phyloP scores from a whole-genome alignment of 2,113 vertebrate species.

The Protomyctophum bolini region DNA sequence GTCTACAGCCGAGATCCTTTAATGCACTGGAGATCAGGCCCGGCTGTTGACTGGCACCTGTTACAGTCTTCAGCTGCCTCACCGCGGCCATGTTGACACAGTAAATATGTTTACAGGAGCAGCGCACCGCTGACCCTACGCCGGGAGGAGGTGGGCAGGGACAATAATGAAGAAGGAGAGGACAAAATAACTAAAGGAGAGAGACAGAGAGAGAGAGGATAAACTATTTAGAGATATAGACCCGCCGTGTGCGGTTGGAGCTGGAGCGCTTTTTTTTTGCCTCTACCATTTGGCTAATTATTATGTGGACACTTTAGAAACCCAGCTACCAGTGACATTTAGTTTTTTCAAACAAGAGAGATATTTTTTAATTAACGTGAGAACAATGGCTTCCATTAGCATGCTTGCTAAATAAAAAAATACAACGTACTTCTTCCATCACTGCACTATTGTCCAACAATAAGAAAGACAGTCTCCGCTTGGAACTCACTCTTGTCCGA shows the following conservation, averaged over 20 bases:
- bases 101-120: slow-evolving; percentile 71
- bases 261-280: too few relatives aligned
- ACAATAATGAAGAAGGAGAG: slow-evolving; percentile 32
- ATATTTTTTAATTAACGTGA: too few relatives aligned
- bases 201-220: background rate
- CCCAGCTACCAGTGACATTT: too few relatives aligned
- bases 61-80: slow-evolving; percentile 73
- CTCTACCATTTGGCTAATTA: too few relatives aligned
- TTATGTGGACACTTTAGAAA: too few relatives aligned
- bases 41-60: slow-evolving; percentile 77
- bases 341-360: too few relatives aligned
- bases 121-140: slow-evolving; percentile 52
- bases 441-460: too few relatives aligned
- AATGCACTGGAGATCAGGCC: slow-evolving; percentile 76
- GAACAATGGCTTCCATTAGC: too few relatives aligned
- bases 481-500: slow-evolving; percentile 35
- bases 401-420: too few relatives aligned
- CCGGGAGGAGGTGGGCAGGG: slow-evolving; percentile 32
- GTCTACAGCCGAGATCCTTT: slow-evolving; percentile 76
- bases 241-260: too few relatives aligned
- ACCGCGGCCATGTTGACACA: slow-evolving; percentile 75
- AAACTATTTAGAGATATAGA: too few relatives aligned
- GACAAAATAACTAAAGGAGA: slow-evolving; percentile 27
- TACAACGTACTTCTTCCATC: too few relatives aligned
- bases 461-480: slow-evolving; percentile 11